Conservation (phyloP, 2,797 vertebrate genomes). For the Cyprinella venusta region DNA sequence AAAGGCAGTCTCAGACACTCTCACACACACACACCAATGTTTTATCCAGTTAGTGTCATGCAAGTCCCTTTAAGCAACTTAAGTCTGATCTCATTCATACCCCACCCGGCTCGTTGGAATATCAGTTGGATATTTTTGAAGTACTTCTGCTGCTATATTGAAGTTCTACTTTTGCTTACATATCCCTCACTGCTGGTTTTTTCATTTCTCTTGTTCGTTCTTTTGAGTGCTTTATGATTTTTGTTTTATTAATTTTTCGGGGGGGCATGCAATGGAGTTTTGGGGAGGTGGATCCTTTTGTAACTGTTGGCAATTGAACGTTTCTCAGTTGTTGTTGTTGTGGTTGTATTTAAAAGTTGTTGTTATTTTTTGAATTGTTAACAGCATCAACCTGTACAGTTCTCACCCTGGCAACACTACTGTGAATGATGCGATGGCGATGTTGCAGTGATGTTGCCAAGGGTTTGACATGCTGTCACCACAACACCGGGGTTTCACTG, state of each 20-base stretch:
- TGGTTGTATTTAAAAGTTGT: constrained; percentile 77
- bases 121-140: constrained; percentile 74
- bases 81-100: constrained; percentile 72
- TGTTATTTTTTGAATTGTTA: constrained; percentile 73
- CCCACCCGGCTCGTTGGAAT: constrained; percentile 67
- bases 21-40: constrained; percentile 32
- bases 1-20: constrained; percentile 70
- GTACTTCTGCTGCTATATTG: constrained; percentile 79
- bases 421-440: constrained; percentile 41
- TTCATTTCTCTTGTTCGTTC: constrained; percentile 71
- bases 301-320: constrained; percentile 80
- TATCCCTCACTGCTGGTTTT: constrained; percentile 58
- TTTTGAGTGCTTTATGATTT: constrained; percentile 67
- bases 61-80: constrained; percentile 82
- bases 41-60: constrained; percentile 77
- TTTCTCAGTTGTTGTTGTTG: constrained; percentile 78
- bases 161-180: constrained; percentile 73
- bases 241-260: constrained; percentile 59
- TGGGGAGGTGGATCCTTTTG: constrained; percentile 75
- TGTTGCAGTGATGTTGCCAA: constrained; percentile 30
- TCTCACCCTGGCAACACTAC: constrained; percentile 67
- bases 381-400: constrained; percentile 79
- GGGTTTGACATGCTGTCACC: constrained; percentile 35
- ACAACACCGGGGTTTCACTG: constrained; percentile 39
- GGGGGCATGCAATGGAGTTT: constrained; percentile 71